Evolutionary conservation across 2,797 vertebrate genomes (phyloP).

Genomic region (Aselliscus stoliczkanus): DNA sequence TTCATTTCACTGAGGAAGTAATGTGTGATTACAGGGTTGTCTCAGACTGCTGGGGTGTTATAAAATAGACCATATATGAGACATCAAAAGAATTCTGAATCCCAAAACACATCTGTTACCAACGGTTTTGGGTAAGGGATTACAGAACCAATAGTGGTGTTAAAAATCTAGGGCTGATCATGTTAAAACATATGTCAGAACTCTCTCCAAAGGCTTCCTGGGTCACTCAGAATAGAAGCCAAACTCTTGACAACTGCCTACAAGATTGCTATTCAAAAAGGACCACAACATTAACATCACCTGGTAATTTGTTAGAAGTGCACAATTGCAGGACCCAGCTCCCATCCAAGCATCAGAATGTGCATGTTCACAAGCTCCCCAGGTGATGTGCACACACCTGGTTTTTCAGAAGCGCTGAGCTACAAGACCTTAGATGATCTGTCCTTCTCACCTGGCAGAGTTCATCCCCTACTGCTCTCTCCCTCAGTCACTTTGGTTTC

Average conservation of each 20-base stretch:
- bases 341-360: background rate
- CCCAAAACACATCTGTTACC: background rate
- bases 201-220: background rate
- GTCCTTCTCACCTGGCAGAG: background rate
- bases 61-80: background rate
- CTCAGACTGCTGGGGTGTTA: background rate
- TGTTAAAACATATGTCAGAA: conserved; percentile 15
- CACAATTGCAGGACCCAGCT: background rate
- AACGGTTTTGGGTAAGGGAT: background rate
- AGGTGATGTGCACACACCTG: background rate
- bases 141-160: background rate
- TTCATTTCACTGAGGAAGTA: conserved; percentile 42
- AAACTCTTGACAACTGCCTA: background rate
- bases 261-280: background rate
- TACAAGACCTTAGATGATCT: background rate
- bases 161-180: background rate
- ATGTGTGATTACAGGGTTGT: background rate
- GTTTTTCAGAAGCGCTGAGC: background rate
- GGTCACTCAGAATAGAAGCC: conserved; percentile 16
- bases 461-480: background rate
- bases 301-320: background rate
- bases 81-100: conserved; percentile 35
- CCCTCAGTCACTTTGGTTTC: background rate
- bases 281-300: background rate
- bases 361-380: background rate